A percentile compares a stretch with the other conserved stretches of the same genome.
These are phyloP conservation scores for Platycheirus albimanus DNA, from an alignment of 2,888 invertebrate genomes.

Conservation along the genomic window DNA sequence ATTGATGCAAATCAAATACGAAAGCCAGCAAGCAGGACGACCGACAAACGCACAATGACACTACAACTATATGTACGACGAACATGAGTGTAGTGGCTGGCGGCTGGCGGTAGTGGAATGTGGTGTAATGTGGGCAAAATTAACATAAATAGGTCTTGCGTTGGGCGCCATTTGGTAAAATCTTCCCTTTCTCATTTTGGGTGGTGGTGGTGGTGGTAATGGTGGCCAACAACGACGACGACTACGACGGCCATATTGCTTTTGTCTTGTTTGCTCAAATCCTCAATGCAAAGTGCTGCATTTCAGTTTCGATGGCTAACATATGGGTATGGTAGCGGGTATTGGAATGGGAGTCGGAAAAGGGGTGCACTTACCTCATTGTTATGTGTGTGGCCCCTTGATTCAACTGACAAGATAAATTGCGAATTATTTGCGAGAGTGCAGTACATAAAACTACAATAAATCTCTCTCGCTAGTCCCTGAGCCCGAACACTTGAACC, in stretches of 20 bases:
- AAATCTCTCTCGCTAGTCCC: slow-evolving; percentile 60
- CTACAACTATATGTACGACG: too few species aligned
- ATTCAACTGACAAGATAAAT: slow-evolving; percentile 69
- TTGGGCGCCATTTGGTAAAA: slow-evolving; percentile 41
- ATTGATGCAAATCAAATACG: slow-evolving; percentile 74
- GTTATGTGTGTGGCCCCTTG: slow-evolving; percentile 3
- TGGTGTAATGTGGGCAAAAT: slow-evolving; percentile 55
- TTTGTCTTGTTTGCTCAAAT: slow-evolving; percentile 67
- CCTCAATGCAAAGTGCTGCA: slow-evolving; percentile 61
- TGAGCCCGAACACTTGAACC: not conserved
- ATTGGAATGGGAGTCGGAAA: too few species aligned
- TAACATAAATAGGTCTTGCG: slow-evolving; percentile 64
- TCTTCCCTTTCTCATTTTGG: not conserved
- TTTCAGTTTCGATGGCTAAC: slow-evolving; percentile 7
- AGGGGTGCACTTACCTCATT: not conserved
- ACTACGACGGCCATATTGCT: slow-evolving; percentile 61
- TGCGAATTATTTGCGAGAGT: slow-evolving; percentile 72
- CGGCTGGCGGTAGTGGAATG: too few species aligned
- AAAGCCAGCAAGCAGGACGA: slow-evolving; percentile 28
- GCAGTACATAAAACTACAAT: slow-evolving; percentile 74
- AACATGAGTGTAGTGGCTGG: slow-evolving; percentile 2
- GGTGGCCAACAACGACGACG: too few species aligned
- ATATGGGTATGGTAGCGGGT: too few species aligned
- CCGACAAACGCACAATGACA: too few species aligned
- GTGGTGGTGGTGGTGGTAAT: too few species aligned